Conservation (phyloP, 1,140 invertebrate genomes). For the Cotesia vestalis region DNA sequence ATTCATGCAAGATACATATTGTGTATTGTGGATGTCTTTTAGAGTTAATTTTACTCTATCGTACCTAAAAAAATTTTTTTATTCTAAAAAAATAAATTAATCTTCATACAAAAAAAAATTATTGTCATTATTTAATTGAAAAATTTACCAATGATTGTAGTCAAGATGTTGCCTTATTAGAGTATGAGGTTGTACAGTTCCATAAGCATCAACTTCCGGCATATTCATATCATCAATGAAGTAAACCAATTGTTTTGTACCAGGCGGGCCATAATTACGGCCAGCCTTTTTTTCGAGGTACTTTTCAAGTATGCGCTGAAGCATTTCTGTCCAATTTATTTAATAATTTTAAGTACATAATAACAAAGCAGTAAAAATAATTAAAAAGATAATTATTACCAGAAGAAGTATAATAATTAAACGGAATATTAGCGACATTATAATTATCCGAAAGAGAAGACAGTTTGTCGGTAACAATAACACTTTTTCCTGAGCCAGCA, state of each 20-base stretch:
- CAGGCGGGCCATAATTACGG: constrained; percentile 90
- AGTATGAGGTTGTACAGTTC: constrained; percentile 95
- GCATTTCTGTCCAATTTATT: constrained; percentile 71
- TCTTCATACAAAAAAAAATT: too few species aligned
- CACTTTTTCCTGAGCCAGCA: constrained; percentile 88
- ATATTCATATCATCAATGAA: constrained; percentile 98
- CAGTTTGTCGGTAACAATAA: constrained; percentile 87
- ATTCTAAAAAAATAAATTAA: neutral
- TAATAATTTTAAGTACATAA: constrained; percentile 2
- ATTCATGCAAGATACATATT: constrained; percentile 96
- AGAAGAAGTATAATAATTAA: constrained; percentile 96
- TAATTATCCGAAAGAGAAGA: constrained; percentile 78
- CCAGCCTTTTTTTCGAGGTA: constrained; percentile 96
- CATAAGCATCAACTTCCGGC: constrained; percentile 95
- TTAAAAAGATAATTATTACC: constrained; percentile 62
- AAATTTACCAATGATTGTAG: constrained; percentile 86
- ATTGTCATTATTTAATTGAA: constrained; percentile 20
- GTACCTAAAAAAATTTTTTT: constrained; percentile 66
- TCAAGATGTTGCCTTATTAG: constrained; percentile 93
- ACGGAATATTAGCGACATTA: constrained; percentile 86
- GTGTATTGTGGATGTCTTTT: constrained; percentile 93
- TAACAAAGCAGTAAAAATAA: constrained; percentile 7
- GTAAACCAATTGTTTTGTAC: constrained; percentile 90
- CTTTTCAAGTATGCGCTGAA: constrained; percentile 90
- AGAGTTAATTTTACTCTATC: constrained; percentile 85